Percentiles rank a stretch among this genome's conserved stretches.
Evolutionary conservation across 2,797 vertebrate species (phyloP).

Genomic region (Dicrostonyx torquatus): DNA sequence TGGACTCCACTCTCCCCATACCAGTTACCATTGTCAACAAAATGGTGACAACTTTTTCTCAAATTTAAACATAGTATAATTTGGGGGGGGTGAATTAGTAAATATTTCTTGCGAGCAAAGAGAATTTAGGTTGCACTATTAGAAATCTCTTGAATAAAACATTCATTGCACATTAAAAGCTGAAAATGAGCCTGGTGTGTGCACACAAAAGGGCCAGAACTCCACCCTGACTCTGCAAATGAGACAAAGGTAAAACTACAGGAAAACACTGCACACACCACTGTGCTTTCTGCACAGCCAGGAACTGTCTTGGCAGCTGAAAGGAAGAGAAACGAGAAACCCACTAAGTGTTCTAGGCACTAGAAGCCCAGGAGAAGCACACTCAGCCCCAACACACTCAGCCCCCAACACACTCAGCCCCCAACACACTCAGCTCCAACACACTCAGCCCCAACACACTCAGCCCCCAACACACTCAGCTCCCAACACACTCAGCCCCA

Average conservation of each 20-base stretch:
- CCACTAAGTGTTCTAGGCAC: background rate
- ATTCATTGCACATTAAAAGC: background rate
- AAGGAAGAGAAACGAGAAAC: background rate
- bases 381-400: background rate
- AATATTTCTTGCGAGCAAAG: background rate
- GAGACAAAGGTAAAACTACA: background rate
- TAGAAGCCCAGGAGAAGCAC: background rate
- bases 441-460: background rate
- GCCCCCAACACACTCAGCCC: background rate
- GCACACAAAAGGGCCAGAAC: too few species aligned
- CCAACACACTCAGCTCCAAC: background rate
- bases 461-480: background rate
- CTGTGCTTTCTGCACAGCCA: background rate
- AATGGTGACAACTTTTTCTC: background rate
- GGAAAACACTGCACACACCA: background rate
- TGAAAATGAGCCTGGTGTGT: background rate
- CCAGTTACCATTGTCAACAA: background rate
- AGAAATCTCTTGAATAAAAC: background rate
- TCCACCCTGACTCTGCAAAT: background rate
- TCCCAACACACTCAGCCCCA: too few species aligned
- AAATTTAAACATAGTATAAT: background rate
- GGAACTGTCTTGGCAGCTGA: constrained; percentile 4
- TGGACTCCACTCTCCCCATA: too few species aligned
- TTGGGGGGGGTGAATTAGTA: background rate
- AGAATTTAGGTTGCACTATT: background rate